phyloP scores from a whole-genome alignment of 2,888 invertebrate genomes.

The Ectemnius continuus region DNA sequence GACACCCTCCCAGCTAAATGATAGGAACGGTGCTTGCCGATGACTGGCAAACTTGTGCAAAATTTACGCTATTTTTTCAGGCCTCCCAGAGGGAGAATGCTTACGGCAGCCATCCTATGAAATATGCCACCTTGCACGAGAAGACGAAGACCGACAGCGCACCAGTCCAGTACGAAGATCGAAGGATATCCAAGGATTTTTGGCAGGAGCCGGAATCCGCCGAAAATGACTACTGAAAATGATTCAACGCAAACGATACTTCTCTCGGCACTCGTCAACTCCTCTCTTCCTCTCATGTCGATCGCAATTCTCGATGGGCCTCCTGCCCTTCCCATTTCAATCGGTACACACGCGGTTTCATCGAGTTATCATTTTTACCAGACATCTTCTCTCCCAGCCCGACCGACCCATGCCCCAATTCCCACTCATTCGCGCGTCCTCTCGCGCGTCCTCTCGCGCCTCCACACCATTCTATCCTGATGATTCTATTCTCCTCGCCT shows the following conservation, averaged over 20 bases:
- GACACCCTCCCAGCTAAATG: not conserved
- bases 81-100: not conserved
- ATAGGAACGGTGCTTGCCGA: not conserved
- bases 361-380: too few relatives aligned
- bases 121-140: conserved; percentile 24
- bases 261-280: conserved; percentile 24
- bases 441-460: not conserved
- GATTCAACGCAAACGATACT: conserved; percentile 25
- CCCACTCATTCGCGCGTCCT: too few relatives aligned
- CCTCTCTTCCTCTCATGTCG: conserved; percentile 22
- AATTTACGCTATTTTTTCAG: not conserved
- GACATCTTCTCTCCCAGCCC: too few relatives aligned
- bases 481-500: not conserved
- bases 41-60: not conserved
- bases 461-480: not conserved
- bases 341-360: not conserved
- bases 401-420: too few relatives aligned
- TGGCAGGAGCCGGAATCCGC: conserved; percentile 39
- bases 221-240: conserved; percentile 52
- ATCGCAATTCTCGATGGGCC: not conserved
- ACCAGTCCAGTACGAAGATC: conserved; percentile 27
- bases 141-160: conserved; percentile 15
- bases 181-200: conserved; percentile 39
- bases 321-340: not conserved
- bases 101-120: conserved; percentile 15